Evolutionary conservation across 2,888 invertebrate genomes (phyloP).

Genomic region (Ichneumoninae sp.): DNA sequence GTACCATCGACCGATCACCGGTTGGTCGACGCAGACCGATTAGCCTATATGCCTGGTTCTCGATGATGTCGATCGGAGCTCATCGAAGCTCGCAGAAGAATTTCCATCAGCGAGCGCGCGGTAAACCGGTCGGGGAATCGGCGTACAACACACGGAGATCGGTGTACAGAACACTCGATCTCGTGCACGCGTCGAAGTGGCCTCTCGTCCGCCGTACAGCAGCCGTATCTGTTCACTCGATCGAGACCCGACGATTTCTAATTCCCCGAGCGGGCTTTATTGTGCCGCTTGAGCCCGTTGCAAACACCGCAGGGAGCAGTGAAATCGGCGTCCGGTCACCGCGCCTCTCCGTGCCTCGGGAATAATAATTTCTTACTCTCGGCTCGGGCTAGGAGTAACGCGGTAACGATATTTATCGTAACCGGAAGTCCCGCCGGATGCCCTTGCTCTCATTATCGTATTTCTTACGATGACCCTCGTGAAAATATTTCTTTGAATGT

Average conservation of each 20-base stretch:
- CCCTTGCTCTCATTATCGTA: conserved; percentile 38
- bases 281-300: conserved; percentile 13
- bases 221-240: conserved; percentile 69
- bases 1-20: no score
- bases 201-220: conserved; percentile 33
- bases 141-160: neutral
- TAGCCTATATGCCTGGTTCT: no score
- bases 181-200: conserved; percentile 35
- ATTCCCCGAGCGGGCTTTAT: conserved; percentile 56
- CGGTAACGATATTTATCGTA: conserved; percentile 10
- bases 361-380: conserved; percentile 20
- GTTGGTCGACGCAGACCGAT: no score
- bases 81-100: neutral
- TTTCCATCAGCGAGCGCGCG: neutral
- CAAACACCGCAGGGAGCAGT: conserved; percentile 30
- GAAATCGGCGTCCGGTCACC: conserved; percentile 60
- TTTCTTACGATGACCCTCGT: conserved; percentile 31
- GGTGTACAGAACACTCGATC: neutral
- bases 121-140: neutral
- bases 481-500: no score
- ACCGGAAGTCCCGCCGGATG: conserved; percentile 39
- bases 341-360: conserved; percentile 20
- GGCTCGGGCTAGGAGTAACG: conserved; percentile 5
- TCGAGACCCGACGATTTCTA: conserved; percentile 69
- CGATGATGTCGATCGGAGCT: no score